Percentiles rank a stretch among this genome's conserved stretches.
phyloP scores from a whole-genome alignment of 1,140 invertebrate genomes.

The Calosoma granatense region DNA sequence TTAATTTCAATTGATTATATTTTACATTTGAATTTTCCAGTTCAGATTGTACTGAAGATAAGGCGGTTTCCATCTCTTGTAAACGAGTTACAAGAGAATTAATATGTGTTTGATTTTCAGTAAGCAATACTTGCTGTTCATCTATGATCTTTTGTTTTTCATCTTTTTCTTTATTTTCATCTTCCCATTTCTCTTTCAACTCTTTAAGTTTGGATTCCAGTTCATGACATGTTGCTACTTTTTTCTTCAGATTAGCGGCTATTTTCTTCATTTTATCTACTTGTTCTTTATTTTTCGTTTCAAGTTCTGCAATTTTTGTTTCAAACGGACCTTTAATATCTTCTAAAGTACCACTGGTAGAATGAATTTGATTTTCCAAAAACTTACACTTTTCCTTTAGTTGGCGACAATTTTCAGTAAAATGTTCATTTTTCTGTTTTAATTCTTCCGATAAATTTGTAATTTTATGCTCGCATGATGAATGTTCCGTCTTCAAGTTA shows the following conservation, averaged over 20 bases:
- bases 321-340: conserved; percentile 29
- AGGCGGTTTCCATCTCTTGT: background rate
- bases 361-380: conserved; percentile 33
- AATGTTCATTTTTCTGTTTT: conserved; percentile 43
- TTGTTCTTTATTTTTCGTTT: conserved; percentile 40
- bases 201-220: conserved; percentile 44
- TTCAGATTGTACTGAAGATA: conserved; percentile 19
- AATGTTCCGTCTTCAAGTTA: background rate
- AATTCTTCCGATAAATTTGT: conserved; percentile 33
- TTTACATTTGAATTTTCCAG: background rate
- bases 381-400: conserved; percentile 32
- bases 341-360: conserved; percentile 24
- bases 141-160: conserved; percentile 28
- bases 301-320: conserved; percentile 36
- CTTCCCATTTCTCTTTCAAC: conserved; percentile 28
- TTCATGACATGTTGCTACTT: conserved; percentile 48
- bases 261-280: conserved; percentile 68
- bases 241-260: conserved; percentile 63
- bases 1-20: background rate
- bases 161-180: conserved; percentile 30
- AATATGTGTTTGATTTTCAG: conserved; percentile 26
- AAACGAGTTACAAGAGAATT: background rate
- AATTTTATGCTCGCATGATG: conserved; percentile 26
- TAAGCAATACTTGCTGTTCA: conserved; percentile 9
- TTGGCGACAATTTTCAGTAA: conserved; percentile 39